phyloP scores from a whole-genome alignment of 2,888 invertebrate genomes.

The Operophtera brumata region DNA sequence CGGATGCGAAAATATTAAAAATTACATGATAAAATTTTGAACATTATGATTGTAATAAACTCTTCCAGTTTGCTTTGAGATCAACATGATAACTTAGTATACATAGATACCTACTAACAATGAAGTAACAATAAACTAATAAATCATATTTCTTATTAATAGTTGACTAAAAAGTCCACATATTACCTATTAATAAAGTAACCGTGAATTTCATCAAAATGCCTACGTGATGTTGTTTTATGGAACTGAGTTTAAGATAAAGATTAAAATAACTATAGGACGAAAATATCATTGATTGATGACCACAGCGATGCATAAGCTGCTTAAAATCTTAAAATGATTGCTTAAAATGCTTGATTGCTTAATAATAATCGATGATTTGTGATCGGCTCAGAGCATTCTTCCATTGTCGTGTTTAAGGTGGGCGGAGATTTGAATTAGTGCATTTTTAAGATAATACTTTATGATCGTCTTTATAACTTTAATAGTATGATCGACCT shows the following conservation, averaged over 20 bases:
- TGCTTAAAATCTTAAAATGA: slow-evolving; percentile 27
- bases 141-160: too few species aligned
- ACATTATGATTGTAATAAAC: too few species aligned
- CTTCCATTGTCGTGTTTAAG: slow-evolving; percentile 18
- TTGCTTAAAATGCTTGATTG: slow-evolving; percentile 32
- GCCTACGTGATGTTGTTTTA: neutral
- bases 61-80: too few species aligned
- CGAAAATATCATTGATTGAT: slow-evolving; percentile 33
- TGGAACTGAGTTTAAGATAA: neutral
- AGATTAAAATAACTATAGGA: slow-evolving; percentile 21
- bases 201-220: neutral
- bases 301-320: slow-evolving; percentile 30
- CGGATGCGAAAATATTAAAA: too few species aligned
- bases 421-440: slow-evolving; percentile 28
- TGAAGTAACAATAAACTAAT: too few species aligned
- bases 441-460: slow-evolving; percentile 10
- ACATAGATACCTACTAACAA: too few species aligned
- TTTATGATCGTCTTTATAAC: slow-evolving; percentile 6
- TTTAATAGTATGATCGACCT: neutral
- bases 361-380: slow-evolving; percentile 36
- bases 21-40: too few species aligned
- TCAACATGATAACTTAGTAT: too few species aligned
- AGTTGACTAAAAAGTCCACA: too few species aligned
- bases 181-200: neutral
- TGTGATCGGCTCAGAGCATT: slow-evolving; percentile 34